A percentile compares a stretch with the other conserved stretches of the same genome.
phyloP scores from a whole-genome alignment of 2,888 invertebrate species.

The Vannuccia rotundouncinata region DNA sequence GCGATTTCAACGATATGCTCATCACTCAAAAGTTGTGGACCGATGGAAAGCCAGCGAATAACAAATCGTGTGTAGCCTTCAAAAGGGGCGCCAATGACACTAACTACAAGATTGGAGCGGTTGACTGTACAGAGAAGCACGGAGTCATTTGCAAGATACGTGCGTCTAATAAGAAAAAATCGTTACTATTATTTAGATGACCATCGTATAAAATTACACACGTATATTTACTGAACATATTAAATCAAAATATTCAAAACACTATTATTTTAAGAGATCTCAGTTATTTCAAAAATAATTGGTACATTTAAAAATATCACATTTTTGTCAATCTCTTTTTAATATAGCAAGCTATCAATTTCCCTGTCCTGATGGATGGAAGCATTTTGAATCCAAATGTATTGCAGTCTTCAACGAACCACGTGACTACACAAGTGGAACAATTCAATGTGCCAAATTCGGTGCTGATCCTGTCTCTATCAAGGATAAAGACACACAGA shows the following conservation, averaged over 20 bases:
- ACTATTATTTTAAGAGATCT: no score
- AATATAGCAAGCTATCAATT: not conserved
- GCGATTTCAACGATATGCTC: no score
- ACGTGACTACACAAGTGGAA: not conserved
- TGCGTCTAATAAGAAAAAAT: no score
- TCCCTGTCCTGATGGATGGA: slow-evolving; percentile 10
- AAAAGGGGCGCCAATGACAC: not conserved
- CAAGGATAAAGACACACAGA: not conserved
- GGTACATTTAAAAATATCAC: no score
- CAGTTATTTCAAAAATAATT: no score
- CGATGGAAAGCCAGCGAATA: not conserved
- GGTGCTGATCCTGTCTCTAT: slow-evolving; percentile 7
- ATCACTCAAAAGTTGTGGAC: no score
- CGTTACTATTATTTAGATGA: no score
- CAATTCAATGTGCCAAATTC: not conserved
- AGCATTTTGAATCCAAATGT: slow-evolving; percentile 3
- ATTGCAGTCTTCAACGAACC: not conserved
- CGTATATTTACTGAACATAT: no score
- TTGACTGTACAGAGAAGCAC: not conserved
- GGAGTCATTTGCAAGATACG: not conserved
- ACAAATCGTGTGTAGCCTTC: not conserved
- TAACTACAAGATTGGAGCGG: not conserved
- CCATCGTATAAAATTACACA: no score
- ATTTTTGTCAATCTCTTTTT: not conserved
- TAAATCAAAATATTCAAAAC: no score